Conservation (phyloP, 2,113 vertebrate genomes). For the Ascaphus truei region DNA sequence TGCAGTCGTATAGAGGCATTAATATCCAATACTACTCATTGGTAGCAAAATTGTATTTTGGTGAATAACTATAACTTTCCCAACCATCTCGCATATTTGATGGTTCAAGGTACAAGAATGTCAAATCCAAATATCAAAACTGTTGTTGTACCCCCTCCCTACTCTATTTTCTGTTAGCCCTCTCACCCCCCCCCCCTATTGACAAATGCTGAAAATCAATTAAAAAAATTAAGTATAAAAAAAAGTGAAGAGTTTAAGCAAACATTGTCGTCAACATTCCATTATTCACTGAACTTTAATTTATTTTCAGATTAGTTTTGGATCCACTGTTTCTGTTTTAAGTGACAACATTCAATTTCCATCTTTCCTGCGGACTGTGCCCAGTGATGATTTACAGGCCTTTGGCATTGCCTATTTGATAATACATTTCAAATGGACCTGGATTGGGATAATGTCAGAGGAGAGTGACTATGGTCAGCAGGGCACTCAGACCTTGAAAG, state of each 20-base stretch:
- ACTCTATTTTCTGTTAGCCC: too few species aligned
- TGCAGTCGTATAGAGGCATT: too few species aligned
- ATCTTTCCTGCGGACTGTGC: neutral
- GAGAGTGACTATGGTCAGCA: conserved; percentile 4
- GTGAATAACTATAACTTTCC: too few species aligned
- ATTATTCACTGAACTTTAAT: neutral
- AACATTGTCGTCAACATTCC: neutral
- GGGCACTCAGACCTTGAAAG: neutral
- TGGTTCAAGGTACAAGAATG: too few species aligned
- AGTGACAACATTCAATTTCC: neutral
- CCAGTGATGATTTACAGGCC: neutral
- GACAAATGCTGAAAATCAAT: too few species aligned
- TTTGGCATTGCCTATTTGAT: neutral
- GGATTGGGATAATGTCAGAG: neutral
- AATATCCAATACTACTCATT: too few species aligned
- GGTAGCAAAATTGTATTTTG: too few species aligned
- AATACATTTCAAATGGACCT: neutral
- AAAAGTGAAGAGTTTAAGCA: neutral
- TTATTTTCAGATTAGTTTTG: neutral
- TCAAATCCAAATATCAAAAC: too few species aligned
- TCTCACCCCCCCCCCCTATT: too few species aligned
- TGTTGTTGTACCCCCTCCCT: too few species aligned
- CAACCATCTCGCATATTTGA: too few species aligned
- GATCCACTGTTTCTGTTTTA: neutral
- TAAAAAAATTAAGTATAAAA: neutral